Base-by-base conservation (phyloP, 2,113 vertebrate genomes). In the Deroptyus accipitrinus region DNA sequence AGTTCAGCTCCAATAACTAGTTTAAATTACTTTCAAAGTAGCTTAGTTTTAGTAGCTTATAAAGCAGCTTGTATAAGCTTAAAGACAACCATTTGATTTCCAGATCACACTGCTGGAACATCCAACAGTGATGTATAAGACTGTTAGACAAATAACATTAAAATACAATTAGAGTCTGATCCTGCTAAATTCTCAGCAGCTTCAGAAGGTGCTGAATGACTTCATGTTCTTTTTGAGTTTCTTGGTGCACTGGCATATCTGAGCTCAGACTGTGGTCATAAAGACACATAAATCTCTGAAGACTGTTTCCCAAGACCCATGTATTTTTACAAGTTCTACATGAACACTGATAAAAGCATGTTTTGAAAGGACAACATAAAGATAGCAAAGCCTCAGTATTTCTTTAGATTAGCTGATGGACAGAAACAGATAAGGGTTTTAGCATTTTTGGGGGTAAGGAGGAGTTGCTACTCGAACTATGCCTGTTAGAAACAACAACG, bases 131-230 rank as follows among this genome's bases (percentile, higher is more conserved):
- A 82, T 85, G 48, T 82, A 27, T 39, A 76, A 81, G 37, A 68
- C 67, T 55, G 55, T 63, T 91, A 72, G 28, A 86, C 54, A 88
- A 90, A 95, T 44, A 92, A 69, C 72, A 92, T 81, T 91, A 94
- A 94, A 95, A 91, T n/a, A 73, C 68, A 94, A 77, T 92, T 86
- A 94, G 69, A 59, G 27, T 19, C 85, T 75, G 62, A 91, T 85
- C 31, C 70, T 82, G 87, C 27, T 90, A 79, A 67, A 87, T 84
- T 93, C 62, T 68, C 92, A 75, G 57, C 74, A 68, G 24, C n/a
- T 92, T 51, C 59, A 79, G 55, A 84, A 94, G 49, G 55, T 55
- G 66, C 78, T 76, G 78, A 78, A 82, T 42, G 82, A 24, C 82
- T 87, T 55, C 25, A 59, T 31, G 35, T 28, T 82, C 28, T 52